A percentile compares a stretch with the other conserved stretches of the same genome.
phyloP scores from a whole-genome alignment of 2,113 vertebrate species.

The Bos indicus region DNA sequence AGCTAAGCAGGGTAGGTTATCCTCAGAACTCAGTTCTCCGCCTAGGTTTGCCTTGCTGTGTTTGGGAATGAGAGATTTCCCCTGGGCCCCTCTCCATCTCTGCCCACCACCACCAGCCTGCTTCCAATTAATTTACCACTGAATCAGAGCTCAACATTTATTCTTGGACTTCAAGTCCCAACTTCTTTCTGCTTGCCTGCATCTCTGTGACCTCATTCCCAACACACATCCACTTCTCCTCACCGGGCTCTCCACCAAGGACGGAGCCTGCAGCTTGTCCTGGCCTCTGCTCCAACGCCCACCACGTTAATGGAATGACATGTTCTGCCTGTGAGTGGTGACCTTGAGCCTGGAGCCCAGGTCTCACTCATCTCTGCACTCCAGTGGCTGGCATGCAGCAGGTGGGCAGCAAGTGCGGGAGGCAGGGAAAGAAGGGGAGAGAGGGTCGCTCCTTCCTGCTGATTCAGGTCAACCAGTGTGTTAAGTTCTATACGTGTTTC shows the following conservation, averaged over 20 bases:
- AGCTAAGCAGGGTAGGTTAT: neutral
- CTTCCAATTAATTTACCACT: neutral
- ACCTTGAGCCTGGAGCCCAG: neutral
- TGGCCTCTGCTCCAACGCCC: neutral
- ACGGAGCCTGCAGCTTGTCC: neutral
- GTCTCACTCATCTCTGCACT: neutral
- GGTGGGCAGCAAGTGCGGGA: neutral
- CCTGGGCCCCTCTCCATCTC: neutral
- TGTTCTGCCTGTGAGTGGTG: neutral
- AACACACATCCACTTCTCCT: too few relatives aligned
- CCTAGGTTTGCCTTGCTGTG: neutral
- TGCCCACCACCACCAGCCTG: neutral
- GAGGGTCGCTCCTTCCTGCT: too few relatives aligned
- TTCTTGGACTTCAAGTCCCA: neutral
- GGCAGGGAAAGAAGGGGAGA: too few relatives aligned
- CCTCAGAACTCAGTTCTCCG: neutral
- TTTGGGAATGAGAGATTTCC: neutral
- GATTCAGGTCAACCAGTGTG: neutral
- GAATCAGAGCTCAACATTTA: neutral
- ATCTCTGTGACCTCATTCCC: neutral
- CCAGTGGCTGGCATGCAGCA: neutral
- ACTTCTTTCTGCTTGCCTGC: neutral
- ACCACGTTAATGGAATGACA: rapidly evolving
- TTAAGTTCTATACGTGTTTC: neutral
- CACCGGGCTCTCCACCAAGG: neutral